Conservation (phyloP, 2,888 invertebrate species). For the Cosmia pyralina region DNA sequence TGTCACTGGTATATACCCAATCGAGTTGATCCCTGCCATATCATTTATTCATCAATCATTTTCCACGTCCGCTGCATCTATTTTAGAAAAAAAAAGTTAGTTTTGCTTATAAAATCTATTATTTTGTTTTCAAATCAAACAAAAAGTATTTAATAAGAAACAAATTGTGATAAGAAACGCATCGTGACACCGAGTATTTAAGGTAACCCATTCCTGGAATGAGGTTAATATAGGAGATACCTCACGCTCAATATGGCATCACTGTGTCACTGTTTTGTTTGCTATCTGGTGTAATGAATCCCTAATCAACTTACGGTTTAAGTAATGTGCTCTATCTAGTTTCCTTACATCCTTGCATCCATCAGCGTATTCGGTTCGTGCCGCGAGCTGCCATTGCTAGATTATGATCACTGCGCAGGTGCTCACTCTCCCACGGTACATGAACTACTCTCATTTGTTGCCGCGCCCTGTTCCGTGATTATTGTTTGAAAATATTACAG, state of each 20-base stretch:
- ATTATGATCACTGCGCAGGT: slow-evolving; percentile 75
- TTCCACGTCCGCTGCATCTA: too few relatives aligned
- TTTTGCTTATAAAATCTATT: too few relatives aligned
- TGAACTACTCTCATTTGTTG: slow-evolving; percentile 39
- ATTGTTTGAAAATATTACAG: slow-evolving; percentile 31
- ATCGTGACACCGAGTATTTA: too few relatives aligned
- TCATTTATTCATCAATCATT: too few relatives aligned
- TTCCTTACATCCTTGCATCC: slow-evolving; percentile 13
- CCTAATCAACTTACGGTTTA: background rate
- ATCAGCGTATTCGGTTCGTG: slow-evolving; percentile 66
- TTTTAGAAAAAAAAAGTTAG: too few relatives aligned
- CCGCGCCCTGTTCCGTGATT: background rate
- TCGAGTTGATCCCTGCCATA: background rate
- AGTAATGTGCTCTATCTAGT: slow-evolving; percentile 32
- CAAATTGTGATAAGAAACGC: too few relatives aligned
- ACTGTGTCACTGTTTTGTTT: background rate
- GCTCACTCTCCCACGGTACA: slow-evolving; percentile 68
- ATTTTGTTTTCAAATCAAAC: too few relatives aligned
- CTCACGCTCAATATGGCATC: too few relatives aligned
- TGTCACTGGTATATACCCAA: background rate
- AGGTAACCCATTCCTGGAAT: too few relatives aligned
- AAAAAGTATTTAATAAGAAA: too few relatives aligned
- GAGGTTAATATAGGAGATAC: too few relatives aligned
- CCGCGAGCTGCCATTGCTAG: slow-evolving; percentile 70
- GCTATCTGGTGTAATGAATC: background rate